Conservation (phyloP, 2,113 vertebrate species). For the Connochaetes taurinus region DNA sequence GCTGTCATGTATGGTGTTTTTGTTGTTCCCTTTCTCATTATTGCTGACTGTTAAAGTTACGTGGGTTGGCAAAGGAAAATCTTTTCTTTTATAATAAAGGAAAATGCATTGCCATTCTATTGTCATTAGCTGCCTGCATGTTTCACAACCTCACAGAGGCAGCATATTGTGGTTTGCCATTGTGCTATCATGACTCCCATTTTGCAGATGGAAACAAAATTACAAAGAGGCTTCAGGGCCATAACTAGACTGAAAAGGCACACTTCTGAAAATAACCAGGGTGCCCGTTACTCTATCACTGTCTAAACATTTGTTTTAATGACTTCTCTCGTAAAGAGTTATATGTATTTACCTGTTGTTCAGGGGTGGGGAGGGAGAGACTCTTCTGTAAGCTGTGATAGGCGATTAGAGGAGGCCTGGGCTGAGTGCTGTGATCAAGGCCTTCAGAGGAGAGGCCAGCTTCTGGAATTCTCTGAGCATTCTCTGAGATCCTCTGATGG, state of each 20-base stretch:
- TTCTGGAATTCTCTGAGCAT: not conserved
- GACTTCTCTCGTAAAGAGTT: not conserved
- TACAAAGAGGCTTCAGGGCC: not conserved
- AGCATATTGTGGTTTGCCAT: not conserved
- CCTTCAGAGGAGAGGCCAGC: not conserved
- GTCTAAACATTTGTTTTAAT: not conserved
- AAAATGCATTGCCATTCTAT: not conserved
- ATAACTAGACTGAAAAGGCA: not conserved
- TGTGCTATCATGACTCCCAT: not conserved
- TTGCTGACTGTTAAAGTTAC: conserved; percentile 55
- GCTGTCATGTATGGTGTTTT: conserved; percentile 33
- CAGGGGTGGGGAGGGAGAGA: not conserved
- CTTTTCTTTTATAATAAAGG: conserved; percentile 41
- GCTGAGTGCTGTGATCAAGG: not conserved
- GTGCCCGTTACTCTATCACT: not conserved
- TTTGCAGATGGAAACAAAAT: conserved; percentile 17
- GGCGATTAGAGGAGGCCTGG: not conserved
- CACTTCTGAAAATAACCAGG: not conserved
- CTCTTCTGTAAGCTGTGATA: not conserved
- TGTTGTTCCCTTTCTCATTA: conserved; percentile 42
- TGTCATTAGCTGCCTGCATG: not conserved
- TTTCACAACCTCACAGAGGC: not conserved
- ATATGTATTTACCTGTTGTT: not conserved
- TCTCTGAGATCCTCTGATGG: not conserved
- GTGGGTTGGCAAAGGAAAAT: conserved; percentile 39